A percentile compares a stretch with the other conserved stretches of the same genome.
Evolutionary conservation across 2,888 invertebrate species (phyloP).

Genomic region (Eueremaeus valkanovi): DNA sequence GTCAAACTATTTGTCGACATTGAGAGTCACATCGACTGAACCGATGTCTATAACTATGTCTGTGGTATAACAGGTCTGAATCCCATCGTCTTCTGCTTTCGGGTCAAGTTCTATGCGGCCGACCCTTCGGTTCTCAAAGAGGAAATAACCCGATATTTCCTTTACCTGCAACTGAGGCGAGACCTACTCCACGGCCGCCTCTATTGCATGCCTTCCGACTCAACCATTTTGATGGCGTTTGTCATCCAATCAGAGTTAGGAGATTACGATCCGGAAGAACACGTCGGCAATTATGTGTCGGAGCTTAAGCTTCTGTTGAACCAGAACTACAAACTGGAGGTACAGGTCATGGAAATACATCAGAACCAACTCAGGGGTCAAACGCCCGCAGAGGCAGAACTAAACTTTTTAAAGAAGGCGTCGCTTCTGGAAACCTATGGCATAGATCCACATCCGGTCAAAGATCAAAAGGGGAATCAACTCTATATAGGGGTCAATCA

Average conservation of each 20-base stretch:
- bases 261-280: slow-evolving; percentile 83
- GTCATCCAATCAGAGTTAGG: slow-evolving; percentile 94
- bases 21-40: not conserved
- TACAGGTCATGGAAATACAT: slow-evolving; percentile 87
- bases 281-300: slow-evolving; percentile 81
- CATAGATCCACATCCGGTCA: slow-evolving; percentile 95
- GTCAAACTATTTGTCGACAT: too few relatives aligned
- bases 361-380: slow-evolving; percentile 79
- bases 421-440: slow-evolving; percentile 92
- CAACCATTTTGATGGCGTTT: slow-evolving; percentile 81
- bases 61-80: too few relatives aligned
- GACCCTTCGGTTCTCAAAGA: slow-evolving; percentile 89
- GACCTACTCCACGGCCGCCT: slow-evolving; percentile 91
- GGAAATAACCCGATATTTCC: slow-evolving; percentile 89
- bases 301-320: slow-evolving; percentile 85
- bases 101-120: slow-evolving; percentile 95
- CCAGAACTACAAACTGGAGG: slow-evolving; percentile 86
- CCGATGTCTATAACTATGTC: slow-evolving; percentile 47
- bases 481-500: slow-evolving; percentile 92
- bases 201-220: slow-evolving; percentile 77
- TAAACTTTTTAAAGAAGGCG: slow-evolving; percentile 83
- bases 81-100: slow-evolving; percentile 87
- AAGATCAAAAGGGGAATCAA: slow-evolving; percentile 88
- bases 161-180: slow-evolving; percentile 86
- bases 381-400: slow-evolving; percentile 79